Conservation (phyloP, 2,797 vertebrate species). For the Acrossocheilus fasciatus region DNA sequence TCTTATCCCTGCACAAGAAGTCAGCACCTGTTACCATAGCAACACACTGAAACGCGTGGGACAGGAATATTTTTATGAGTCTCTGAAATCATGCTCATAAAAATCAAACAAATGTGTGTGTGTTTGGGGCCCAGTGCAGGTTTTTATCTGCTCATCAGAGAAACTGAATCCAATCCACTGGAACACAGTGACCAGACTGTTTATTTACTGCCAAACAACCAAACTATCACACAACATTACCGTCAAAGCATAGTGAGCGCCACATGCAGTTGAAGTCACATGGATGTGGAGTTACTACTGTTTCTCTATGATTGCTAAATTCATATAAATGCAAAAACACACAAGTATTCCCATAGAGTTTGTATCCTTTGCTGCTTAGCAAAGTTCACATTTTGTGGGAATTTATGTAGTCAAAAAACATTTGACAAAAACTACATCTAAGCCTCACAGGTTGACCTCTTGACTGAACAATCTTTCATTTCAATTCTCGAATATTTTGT, state of each 20-base stretch:
- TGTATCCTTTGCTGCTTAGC: not conserved
- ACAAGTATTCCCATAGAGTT: not conserved
- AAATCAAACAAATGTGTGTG: slow-evolving; percentile 45
- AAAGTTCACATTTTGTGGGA: not conserved
- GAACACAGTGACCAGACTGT: not conserved
- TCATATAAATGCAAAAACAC: not conserved
- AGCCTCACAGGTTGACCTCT: not conserved
- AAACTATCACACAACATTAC: slow-evolving; percentile 21
- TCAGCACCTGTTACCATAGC: slow-evolving; percentile 61
- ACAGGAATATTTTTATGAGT: slow-evolving; percentile 56
- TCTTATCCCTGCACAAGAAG: slow-evolving; percentile 42
- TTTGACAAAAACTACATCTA: not conserved
- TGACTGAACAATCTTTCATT: not conserved
- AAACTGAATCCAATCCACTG: slow-evolving; percentile 7
- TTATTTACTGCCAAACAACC: slow-evolving; percentile 39
- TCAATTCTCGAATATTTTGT: not conserved
- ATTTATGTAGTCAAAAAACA: not conserved
- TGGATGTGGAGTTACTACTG: not conserved
- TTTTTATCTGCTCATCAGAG: slow-evolving; percentile 23
- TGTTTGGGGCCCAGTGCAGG: not conserved
- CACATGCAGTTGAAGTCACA: not conserved
- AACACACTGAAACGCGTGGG: slow-evolving; percentile 53
- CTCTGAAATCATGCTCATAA: slow-evolving; percentile 54
- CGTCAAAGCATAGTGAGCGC: not conserved
- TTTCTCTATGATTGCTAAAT: not conserved